Conservation (phyloP, 2,113 vertebrate species). For the Ptychochromis oligacanthus region DNA sequence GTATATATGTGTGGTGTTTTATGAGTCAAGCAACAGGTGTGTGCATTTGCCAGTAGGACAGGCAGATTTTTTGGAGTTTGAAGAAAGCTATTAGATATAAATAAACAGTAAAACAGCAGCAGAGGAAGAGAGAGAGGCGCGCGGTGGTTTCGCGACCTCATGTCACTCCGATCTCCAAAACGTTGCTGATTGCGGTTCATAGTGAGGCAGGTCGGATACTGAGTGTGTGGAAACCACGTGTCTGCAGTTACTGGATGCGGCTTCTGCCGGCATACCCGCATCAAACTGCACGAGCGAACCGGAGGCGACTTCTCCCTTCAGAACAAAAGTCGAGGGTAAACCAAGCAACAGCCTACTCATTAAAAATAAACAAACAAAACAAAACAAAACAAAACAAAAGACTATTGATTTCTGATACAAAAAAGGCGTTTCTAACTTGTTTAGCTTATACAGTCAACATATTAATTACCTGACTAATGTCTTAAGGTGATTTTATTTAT, state of each 20-base stretch:
- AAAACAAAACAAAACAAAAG: too few relatives aligned
- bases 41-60: background rate
- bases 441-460: background rate
- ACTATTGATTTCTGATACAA: too few relatives aligned
- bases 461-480: background rate
- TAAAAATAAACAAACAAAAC: too few relatives aligned
- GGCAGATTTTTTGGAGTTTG: background rate
- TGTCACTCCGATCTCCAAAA: background rate
- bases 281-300: conserved; percentile 31
- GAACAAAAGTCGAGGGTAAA: conserved; percentile 30
- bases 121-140: background rate
- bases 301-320: conserved; percentile 32
- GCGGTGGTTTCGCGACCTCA: conserved; percentile 15
- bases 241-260: conserved; percentile 81
- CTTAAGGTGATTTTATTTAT: background rate
- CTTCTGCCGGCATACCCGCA: conserved; percentile 44
- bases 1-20: too few relatives aligned
- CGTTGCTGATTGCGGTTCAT: conserved; percentile 25
- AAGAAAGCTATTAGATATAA: background rate
- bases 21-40: conserved; percentile 57
- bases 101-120: background rate
- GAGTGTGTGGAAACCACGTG: conserved; percentile 84
- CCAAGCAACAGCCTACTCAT: background rate
- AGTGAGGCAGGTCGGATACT: conserved; percentile 37
- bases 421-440: too few relatives aligned